Evolutionary conservation across 1,140 invertebrate genomes (phyloP), one percentile per base, ranked within the genome.

Genomic region (Cydia amplana): DNA sequence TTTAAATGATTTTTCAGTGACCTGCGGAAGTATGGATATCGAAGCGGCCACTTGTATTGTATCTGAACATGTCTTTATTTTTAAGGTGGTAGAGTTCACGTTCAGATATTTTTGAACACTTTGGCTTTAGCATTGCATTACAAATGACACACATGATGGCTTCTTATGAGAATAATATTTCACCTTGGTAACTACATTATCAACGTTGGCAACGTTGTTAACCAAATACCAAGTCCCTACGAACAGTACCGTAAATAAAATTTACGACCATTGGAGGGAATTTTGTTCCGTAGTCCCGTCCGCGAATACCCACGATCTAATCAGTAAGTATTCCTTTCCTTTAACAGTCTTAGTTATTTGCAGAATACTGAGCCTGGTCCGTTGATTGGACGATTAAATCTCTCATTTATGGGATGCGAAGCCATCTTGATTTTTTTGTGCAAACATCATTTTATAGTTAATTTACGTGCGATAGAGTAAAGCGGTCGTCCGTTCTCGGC

Each of bases 401-500:
- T 85, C 81, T 83, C 79, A 83, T 85, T 83, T 81, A 74, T 77
- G 77, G 70, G 72, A 80, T 81, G 75, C 67, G 67, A 79, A 74
- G 65, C 63, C 67, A 78, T 73, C 75, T 78, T 80, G 43, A 77
- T 74, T 84, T 88, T 87, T 86, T 82, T 85, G 75, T 78, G 74
- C 25, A 78, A 81, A 83, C 72, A 85, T 84, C 85, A 88, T 87
- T 84, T 86, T 81, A 84, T 85, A 85, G 82, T 80, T 88, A 90
- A 90, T 92, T 90, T 89, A 89, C 85, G 82, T 82, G 82, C 82
- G 82, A 87, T 87, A 90, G 82, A 85, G 89, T 87, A 86, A 90
- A 84, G 78, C 55, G 74, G 65, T 72, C 51, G 67, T 40, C 75
- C 73, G 75, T 75, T 73, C 76, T 77, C 75, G 76, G 60, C 79